Conservation (phyloP, 1,140 invertebrate species). For the Aporrectodea caliginosa region DNA sequence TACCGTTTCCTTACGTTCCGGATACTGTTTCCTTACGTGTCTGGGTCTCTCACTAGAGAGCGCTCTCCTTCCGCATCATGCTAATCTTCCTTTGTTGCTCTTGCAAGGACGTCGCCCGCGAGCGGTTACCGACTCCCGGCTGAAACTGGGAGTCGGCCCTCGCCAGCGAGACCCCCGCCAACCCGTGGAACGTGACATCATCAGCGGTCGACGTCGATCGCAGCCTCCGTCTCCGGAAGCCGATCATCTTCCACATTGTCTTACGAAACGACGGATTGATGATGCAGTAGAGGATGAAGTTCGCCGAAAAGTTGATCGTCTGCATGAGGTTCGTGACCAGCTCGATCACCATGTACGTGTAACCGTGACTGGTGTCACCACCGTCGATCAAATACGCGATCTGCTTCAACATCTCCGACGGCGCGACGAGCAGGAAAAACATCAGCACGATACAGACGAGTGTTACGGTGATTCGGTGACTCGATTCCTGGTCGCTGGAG, state of each 20-base stretch:
- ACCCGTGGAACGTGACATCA: not conserved
- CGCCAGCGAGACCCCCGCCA: not conserved
- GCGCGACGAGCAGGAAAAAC: conserved; percentile 52
- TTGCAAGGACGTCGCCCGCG: too few species aligned
- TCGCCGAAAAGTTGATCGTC: conserved; percentile 50
- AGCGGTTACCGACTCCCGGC: too few species aligned
- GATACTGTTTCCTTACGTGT: too few species aligned
- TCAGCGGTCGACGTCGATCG: not conserved
- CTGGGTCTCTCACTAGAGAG: too few species aligned
- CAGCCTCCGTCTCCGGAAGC: not conserved
- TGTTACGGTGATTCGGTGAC: conserved; percentile 47
- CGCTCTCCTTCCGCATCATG: not conserved
- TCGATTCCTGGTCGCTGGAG: conserved; percentile 13
- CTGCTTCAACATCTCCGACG: conserved; percentile 49
- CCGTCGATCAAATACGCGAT: conserved; percentile 37
- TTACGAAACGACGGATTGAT: conserved; percentile 52
- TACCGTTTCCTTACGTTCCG: too few species aligned
- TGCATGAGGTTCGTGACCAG: conserved; percentile 52
- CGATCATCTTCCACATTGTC: conserved; percentile 40
- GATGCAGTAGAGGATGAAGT: conserved; percentile 53
- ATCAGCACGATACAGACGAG: conserved; percentile 51
- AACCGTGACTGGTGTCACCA: conserved; percentile 33
- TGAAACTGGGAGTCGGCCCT: not conserved
- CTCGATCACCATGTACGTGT: conserved; percentile 39
- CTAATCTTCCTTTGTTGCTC: too few species aligned